Evolutionary conservation across 2,888 invertebrate genomes (phyloP), one percentile per base, ranked within the genome.

Genomic region (Ethmia dodecea): DNA sequence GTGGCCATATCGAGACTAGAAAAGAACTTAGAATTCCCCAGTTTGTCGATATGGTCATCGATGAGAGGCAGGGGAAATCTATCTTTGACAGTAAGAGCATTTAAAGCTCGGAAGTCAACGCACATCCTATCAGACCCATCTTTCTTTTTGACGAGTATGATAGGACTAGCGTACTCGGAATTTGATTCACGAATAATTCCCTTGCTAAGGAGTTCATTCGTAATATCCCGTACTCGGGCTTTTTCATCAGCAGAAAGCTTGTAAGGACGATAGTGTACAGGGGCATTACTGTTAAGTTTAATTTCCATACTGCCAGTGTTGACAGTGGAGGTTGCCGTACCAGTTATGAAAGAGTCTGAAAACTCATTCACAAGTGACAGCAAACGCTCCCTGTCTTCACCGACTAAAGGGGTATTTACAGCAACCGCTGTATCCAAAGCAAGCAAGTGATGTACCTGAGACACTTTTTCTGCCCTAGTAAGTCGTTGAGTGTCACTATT

Each of bases 131-230:
- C 36, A 24, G 22, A 40, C 1, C 46, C 46, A 30, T 45, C 42
- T 16, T 42, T 40, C 13, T 52, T 52, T 29, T 47, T 45, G 5
- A 50, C 44, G 9, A 52, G 27, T 1, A 54, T 8, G 3, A 49
- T 35, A 2, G 50, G 54, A 16, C 43, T 50, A 1, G 52, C 47
- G 31, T 35, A 52, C 2, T 40, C 13, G 2, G 49, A 49, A 5
- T 43, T 29, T 28, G 43, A 47, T 29, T 46, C 44, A n/a, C 33
- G 36, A 9, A 51, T 47, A 3, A 50, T 47, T 1, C 34, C 29
- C 8, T 41, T 31, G 9, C 41, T 11, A 13, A 47, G 26, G 3
- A 51, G 28, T 13, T 52, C 43, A 10, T 37, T 8, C 2, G 47
- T 26, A 11, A 52, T 49, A 12, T 27, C 1, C 3, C 40, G 37